Percentiles rank a stretch among this genome's conserved stretches.
Evolutionary conservation across 2,797 vertebrate genomes (phyloP).

Genomic region (Hippopotamyrus pictus): DNA sequence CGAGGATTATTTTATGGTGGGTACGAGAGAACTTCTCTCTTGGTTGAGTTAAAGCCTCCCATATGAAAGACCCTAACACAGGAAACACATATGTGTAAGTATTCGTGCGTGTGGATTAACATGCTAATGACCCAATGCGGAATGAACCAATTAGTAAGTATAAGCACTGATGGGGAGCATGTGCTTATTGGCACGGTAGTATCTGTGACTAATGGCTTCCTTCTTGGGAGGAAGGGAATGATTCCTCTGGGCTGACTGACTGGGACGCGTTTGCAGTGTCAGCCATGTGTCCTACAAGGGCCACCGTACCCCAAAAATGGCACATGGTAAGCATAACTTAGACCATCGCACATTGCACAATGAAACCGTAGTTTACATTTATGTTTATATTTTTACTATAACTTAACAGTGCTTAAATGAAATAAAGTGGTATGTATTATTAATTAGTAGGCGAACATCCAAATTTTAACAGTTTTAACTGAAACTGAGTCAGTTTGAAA

Average conservation of each 20-base stretch:
- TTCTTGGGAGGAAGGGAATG: conserved; percentile 1
- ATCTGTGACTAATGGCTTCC: background rate
- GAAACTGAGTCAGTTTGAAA: background rate
- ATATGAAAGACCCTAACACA: background rate
- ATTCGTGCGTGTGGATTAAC: background rate
- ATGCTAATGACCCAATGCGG: background rate
- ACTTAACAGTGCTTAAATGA: background rate
- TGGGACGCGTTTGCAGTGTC: background rate
- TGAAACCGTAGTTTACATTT: background rate
- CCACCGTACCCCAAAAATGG: background rate
- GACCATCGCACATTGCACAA: background rate
- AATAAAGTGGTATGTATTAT: background rate
- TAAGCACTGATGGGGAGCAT: background rate
- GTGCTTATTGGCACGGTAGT: background rate
- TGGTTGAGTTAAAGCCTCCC: background rate
- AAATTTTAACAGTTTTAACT: background rate
- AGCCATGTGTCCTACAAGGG: background rate
- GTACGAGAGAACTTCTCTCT: background rate
- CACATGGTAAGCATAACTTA: background rate
- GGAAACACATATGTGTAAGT: background rate
- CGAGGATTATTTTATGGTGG: no score
- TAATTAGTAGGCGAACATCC: background rate
- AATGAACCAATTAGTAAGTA: background rate
- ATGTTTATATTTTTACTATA: background rate
- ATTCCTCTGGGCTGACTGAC: background rate